Evolutionary conservation across 2,113 vertebrate genomes (phyloP).

Genomic region (Anguilla japonica): DNA sequence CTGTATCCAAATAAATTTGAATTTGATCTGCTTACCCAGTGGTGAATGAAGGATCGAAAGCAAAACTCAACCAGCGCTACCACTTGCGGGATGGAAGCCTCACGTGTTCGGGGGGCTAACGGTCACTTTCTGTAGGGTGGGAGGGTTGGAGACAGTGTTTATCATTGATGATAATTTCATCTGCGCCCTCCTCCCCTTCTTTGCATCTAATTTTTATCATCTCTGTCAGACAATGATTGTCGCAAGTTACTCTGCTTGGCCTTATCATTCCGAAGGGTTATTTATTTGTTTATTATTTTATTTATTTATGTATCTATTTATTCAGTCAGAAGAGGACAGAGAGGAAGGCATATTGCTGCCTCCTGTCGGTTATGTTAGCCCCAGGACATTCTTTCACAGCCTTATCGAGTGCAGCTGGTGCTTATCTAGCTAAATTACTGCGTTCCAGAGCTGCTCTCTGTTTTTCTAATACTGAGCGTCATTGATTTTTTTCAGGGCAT

Average conservation of each 20-base stretch:
- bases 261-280: background rate
- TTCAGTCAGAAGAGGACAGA: background rate
- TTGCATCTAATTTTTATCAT: background rate
- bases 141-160: background rate
- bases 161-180: background rate
- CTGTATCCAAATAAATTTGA: background rate
- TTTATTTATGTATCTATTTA: background rate
- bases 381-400: constrained; percentile 4
- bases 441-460: background rate
- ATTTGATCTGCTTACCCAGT: background rate
- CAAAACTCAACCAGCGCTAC: background rate
- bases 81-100: background rate
- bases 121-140: background rate
- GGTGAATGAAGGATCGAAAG: background rate
- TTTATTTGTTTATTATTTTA: background rate
- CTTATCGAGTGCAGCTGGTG: constrained; percentile 13
- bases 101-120: background rate
- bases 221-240: background rate
- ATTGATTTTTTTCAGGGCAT: constrained; percentile 7
- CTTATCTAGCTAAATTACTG: constrained; percentile 8
- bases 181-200: background rate
- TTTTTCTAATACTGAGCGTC: background rate
- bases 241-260: background rate
- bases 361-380: background rate
- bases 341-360: background rate